Conservation (phyloP, 2,797 vertebrate genomes). For the Oreortyx pictus region DNA sequence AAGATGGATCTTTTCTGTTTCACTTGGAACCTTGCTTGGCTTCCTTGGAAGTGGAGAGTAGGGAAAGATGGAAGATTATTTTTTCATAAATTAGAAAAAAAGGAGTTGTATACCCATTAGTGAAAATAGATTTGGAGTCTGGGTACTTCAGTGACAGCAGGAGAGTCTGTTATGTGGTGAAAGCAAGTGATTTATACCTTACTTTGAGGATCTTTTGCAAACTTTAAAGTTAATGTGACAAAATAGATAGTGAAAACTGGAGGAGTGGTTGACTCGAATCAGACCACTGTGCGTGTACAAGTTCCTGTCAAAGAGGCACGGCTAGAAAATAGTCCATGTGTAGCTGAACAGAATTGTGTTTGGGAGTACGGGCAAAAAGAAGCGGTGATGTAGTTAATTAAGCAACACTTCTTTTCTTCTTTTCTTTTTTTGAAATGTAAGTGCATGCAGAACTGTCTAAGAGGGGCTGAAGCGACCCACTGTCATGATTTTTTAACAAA, state of each 20-base stretch:
- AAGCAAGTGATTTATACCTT: neutral
- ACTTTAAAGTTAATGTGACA: neutral
- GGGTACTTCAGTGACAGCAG: neutral
- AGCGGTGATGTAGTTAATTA: neutral
- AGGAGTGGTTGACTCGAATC: neutral
- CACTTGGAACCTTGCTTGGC: neutral
- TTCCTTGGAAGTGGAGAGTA: accelerated
- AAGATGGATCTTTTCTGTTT: neutral
- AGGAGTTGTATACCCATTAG: neutral
- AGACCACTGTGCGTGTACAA: neutral
- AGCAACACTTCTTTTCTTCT: neutral
- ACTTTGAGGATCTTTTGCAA: neutral
- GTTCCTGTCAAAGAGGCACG: neutral
- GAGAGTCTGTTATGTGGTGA: neutral
- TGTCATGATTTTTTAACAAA: neutral
- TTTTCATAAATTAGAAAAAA: neutral
- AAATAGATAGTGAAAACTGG: neutral
- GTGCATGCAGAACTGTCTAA: neutral
- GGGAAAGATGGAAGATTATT: neutral
- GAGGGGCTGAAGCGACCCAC: neutral
- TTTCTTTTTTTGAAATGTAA: neutral
- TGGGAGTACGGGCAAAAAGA: neutral
- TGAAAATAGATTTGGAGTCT: neutral
- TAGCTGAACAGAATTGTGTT: neutral
- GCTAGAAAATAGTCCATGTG: neutral